Evolutionary conservation across 2,888 invertebrate genomes (phyloP), one percentile per base, ranked within the genome.

Genomic region (Euzophera pinguis): DNA sequence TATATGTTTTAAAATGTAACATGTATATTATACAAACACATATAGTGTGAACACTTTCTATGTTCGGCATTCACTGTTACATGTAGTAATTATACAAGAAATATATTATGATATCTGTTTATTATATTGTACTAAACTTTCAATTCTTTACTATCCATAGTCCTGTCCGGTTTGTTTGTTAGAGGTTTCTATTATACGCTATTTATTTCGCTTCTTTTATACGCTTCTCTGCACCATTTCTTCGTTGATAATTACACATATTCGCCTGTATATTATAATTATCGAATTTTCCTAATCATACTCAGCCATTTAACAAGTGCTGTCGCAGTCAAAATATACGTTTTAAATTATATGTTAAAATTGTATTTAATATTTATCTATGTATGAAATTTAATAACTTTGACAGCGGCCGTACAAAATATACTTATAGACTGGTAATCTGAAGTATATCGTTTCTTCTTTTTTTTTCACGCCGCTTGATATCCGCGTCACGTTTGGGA

Each of bases 391-490:
- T 14, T 38, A 14, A 12, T 38, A 14, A 38, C 22, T 71, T 69
- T 67, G 70, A 69, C 70, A 67, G 75, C 73, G 70, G 65, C 70
- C 63, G 62, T 74, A 60, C 65, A 64, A 63, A 48, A 64, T 59
- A 69, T 72, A 74, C 58, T 71, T 62, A 71, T 66, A 69, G 74
- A 78, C 72, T 62, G 79, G 71, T 81, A 72, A 81, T 84, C 82
- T 87, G 78, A 87, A 81, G 80, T 86, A 83, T 86, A 84, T 84
- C 86, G 83, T 89, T 87, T 88, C 82, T 88, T 82, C 84, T 85
- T 84, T 87, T n/a, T n/a, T 22, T 87, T 90, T 85, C 90, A 90
- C 90, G 90, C 90, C 89, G 90, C 90, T 90, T 88, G 87, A 87
- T 83, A 73, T 68, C 65, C 81, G 83, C 88, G 87, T 84, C 88